Conservation (phyloP, 1,140 invertebrate genomes). For the Ganaspis sp. region DNA sequence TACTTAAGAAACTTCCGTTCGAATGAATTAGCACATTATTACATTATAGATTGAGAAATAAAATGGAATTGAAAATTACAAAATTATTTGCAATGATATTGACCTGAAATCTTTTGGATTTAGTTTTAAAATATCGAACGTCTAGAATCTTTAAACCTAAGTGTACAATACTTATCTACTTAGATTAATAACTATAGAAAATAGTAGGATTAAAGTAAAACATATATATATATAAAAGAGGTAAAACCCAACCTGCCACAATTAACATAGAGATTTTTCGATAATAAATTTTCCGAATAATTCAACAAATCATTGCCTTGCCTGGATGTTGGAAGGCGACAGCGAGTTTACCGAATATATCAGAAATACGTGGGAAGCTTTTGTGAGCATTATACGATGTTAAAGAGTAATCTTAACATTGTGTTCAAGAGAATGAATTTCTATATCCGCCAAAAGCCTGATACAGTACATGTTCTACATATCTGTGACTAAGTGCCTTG, state of each 20-base stretch:
- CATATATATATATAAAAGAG: conserved; percentile 28
- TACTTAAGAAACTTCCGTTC: conserved; percentile 39
- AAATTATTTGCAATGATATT: background rate
- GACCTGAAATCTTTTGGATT: background rate
- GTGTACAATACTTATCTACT: conserved; percentile 29
- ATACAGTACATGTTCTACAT: conserved; percentile 60
- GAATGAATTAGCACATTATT: background rate
- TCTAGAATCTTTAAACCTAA: background rate
- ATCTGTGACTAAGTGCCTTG: conserved; percentile 54
- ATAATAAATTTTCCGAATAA: conserved; percentile 65
- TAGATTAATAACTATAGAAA: conserved; percentile 51
- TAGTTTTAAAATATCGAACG: background rate
- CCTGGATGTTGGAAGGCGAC: conserved; percentile 36
- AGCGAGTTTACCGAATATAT: conserved; percentile 46
- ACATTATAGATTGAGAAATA: background rate
- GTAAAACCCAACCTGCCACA: conserved; percentile 58
- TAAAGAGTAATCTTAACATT: conserved; percentile 62
- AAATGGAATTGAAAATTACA: background rate
- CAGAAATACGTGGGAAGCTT: conserved; percentile 63
- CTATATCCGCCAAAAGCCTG: conserved; percentile 53
- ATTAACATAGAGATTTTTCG: conserved; percentile 66
- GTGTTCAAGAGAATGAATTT: conserved; percentile 68
- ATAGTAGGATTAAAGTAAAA: conserved; percentile 38
- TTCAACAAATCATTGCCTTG: conserved; percentile 43
- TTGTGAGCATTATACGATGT: conserved; percentile 64